Percentiles rank a stretch among this genome's conserved stretches.
phyloP scores from a whole-genome alignment of 2,888 invertebrate genomes.

The Heteropelma amictum region DNA sequence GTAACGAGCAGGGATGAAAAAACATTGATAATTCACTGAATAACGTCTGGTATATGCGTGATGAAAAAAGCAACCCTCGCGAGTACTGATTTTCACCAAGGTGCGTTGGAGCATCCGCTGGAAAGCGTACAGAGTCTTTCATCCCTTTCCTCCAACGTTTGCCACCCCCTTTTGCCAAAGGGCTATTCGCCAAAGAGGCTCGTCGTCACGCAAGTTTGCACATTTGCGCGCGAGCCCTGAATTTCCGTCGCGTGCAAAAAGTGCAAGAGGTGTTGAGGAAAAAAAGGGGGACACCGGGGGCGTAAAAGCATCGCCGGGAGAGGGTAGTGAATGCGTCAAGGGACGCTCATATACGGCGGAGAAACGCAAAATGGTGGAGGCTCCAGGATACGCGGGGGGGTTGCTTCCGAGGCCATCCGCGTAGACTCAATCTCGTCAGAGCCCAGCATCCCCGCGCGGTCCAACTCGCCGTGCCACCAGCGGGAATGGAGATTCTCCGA shows the following conservation, averaged over 20 bases:
- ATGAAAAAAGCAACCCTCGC: too few species aligned
- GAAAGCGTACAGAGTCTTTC: neutral
- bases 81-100: too few species aligned
- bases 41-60: too few species aligned
- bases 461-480: conserved; percentile 23
- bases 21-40: too few species aligned
- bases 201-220: conserved; percentile 70
- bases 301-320: conserved; percentile 26
- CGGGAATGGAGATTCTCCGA: conserved; percentile 38
- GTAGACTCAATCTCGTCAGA: conserved; percentile 72
- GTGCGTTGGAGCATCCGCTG: too few species aligned
- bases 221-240: conserved; percentile 60
- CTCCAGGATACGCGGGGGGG: conserved; percentile 48
- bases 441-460: conserved; percentile 64
- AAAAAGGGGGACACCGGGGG: neutral
- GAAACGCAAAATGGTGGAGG: conserved; percentile 33
- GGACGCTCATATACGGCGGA: too few species aligned
- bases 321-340: conserved; percentile 42
- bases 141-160: neutral
- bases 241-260: conserved; percentile 36
- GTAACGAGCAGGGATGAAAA: too few species aligned
- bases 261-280: conserved; percentile 10
- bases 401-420: too few species aligned
- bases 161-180: neutral
- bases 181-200: conserved; percentile 51